These are phyloP conservation scores for Thereva unica DNA, from an alignment of 2,888 invertebrate species.

Conservation along the genomic window DNA sequence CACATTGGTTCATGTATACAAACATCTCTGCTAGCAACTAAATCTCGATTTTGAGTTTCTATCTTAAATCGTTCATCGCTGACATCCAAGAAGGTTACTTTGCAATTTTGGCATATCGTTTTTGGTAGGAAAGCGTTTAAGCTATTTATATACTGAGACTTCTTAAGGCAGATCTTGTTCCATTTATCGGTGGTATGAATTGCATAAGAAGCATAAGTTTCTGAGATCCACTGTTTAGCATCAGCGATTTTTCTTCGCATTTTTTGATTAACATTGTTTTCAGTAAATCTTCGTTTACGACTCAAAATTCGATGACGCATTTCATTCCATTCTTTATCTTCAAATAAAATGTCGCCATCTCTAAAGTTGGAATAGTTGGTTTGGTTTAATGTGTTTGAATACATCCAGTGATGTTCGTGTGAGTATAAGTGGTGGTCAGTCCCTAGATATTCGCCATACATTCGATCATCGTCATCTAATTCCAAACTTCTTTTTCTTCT, in stretches of 20 bases:
- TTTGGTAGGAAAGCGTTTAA: constrained; percentile 76
- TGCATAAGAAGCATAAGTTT: constrained; percentile 85
- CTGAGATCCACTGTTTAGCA: constrained; percentile 83
- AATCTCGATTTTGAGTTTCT: constrained; percentile 77
- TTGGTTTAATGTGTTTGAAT: constrained; percentile 38
- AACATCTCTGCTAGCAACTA: constrained; percentile 77
- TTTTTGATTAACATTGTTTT: constrained; percentile 63
- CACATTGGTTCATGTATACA: constrained; percentile 82
- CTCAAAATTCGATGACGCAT: constrained; percentile 60
- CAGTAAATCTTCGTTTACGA: constrained; percentile 60
- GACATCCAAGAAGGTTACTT: constrained; percentile 76
- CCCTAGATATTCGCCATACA: constrained; percentile 48
- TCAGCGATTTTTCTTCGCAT: constrained; percentile 71
- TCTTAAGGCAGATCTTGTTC: constrained; percentile 78
- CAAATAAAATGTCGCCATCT: constrained; percentile 63
- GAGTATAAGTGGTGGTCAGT: constrained; percentile 35
- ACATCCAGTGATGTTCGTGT: constrained; percentile 2
- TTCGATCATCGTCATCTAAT: constrained; percentile 39
- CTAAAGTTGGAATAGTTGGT: constrained; percentile 51
- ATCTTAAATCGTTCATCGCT: constrained; percentile 77
- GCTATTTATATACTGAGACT: constrained; percentile 79
- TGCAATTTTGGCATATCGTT: constrained; percentile 73
- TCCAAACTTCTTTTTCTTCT: constrained; percentile 55
- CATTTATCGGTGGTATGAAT: constrained; percentile 80
- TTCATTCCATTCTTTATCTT: constrained; percentile 61